phyloP scores from a whole-genome alignment of 64 coral and sea anemone genomes.

The Montipora sp. region DNA sequence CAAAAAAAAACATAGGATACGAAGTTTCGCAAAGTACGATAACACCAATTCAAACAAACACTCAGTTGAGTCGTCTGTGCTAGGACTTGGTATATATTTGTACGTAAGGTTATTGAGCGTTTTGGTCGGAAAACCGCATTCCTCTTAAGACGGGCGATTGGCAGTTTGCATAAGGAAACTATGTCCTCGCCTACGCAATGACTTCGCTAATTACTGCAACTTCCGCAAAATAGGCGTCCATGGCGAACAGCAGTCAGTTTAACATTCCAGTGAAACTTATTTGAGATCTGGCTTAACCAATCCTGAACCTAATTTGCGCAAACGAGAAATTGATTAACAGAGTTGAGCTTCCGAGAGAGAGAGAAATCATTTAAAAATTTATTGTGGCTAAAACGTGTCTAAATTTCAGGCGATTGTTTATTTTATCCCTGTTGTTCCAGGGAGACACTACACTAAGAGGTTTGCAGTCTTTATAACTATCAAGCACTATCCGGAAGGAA shows the following conservation, averaged over 20 bases:
- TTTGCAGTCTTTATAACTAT: background rate
- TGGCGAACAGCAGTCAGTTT: background rate
- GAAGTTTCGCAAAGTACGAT: background rate
- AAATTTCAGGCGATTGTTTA: background rate
- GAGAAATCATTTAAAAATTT: slow-evolving; percentile 7
- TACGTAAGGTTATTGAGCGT: background rate
- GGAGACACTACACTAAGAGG: background rate
- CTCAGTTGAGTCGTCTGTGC: background rate
- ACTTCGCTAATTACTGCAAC: background rate
- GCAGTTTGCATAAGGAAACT: background rate
- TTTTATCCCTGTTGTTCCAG: background rate
- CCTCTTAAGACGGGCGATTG: background rate
- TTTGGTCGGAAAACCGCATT: background rate
- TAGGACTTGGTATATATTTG: too few relatives aligned
- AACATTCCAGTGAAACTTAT: background rate
- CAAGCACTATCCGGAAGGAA: background rate
- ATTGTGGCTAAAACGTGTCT: slow-evolving; percentile 24
- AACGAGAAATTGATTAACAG: background rate
- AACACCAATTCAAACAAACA: background rate
- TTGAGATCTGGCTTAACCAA: background rate
- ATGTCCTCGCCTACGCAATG: background rate
- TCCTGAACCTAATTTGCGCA: background rate
- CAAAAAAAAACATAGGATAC: background rate
- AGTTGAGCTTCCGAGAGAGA: background rate
- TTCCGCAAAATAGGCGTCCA: background rate